Evolutionary conservation across 2,113 vertebrate genomes (phyloP), one percentile per base, ranked within the genome.

Genomic region (Ursus arctos): DNA sequence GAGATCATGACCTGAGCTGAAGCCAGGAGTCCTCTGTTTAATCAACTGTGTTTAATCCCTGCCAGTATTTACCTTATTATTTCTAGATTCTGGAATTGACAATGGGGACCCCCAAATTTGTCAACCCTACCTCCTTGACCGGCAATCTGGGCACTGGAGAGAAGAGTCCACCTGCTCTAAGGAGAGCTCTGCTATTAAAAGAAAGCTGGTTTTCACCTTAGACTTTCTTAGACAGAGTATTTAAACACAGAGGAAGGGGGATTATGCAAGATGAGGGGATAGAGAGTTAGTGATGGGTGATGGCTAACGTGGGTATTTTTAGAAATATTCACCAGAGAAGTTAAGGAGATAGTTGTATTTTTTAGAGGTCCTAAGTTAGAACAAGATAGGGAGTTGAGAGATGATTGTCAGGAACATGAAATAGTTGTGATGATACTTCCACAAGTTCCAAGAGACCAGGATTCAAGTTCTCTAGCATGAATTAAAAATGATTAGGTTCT

Each of bases 241-340:
- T 49, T 67, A 33, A 93, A 63, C 1, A 6, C 24, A 51, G 51
- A 83, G 16, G 40, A 61, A 76, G 81, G 15, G 1, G 43, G 14
- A 4, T 43, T 51, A 8, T 71, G 26, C 7, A 53, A 92, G 36
- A 36, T 33, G 19, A 3, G 8, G 22, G 5, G 1, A 36, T 7
- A 1, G 16, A 59, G 28, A 79, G 6, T 47, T 15, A 47, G 2
- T 40, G 13, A 51, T 55, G 1, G 14, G 7, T n/a, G 15, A 53
- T 72, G 6, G 43, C 11, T 93, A 61, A 74, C 63, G 21, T 84
- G 0, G 1, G 71, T 16, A 5, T 14, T 80, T 80, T 57, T 36
- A 96, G 33, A 77, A 71, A 59, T 81, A 85, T 65, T 69, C 28
- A 40, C 3, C 61, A 31, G 12, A 91, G 33, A 95, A 83, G 1